These are phyloP conservation scores for Notolabrus celidotus DNA, from an alignment of 2,797 vertebrate species.

Conservation along the genomic window DNA sequence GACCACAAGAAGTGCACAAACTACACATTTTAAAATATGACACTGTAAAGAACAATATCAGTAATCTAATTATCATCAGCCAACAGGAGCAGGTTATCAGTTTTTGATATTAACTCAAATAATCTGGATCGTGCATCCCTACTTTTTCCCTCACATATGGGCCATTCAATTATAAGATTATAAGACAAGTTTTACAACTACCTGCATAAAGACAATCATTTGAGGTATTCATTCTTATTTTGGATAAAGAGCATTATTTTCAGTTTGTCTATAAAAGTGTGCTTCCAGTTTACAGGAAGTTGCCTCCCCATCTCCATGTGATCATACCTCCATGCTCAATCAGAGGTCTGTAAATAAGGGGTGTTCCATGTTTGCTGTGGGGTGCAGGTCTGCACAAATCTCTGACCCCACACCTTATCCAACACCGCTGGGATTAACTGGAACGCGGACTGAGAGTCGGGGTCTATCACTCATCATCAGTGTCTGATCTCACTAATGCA, in stretches of 20 bases:
- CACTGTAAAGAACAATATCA: too few species aligned
- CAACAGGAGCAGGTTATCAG: too few species aligned
- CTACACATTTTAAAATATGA: too few species aligned
- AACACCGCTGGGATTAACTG: conserved; percentile 22
- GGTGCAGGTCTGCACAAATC: not conserved
- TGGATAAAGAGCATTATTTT: not conserved
- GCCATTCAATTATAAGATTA: too few species aligned
- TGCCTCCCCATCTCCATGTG: not conserved
- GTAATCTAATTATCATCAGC: too few species aligned
- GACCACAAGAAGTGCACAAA: too few species aligned
- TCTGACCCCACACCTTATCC: conserved; percentile 19
- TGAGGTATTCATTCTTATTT: too few species aligned
- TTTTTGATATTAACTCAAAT: too few species aligned
- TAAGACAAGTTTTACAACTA: too few species aligned
- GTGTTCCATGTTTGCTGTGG: not conserved
- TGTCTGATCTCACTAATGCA: conserved; percentile 40
- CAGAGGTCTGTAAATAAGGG: not conserved
- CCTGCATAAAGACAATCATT: too few species aligned
- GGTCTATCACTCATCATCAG: conserved; percentile 27
- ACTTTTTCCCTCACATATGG: too few species aligned
- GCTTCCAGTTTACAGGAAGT: not conserved
- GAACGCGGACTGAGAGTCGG: conserved; percentile 3
- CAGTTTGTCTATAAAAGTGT: not conserved
- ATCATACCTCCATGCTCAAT: not conserved
- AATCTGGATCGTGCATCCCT: too few species aligned